These are phyloP conservation scores for Argyrosomus regius DNA, from an alignment of 2,797 vertebrate species.

Conservation along the genomic window DNA sequence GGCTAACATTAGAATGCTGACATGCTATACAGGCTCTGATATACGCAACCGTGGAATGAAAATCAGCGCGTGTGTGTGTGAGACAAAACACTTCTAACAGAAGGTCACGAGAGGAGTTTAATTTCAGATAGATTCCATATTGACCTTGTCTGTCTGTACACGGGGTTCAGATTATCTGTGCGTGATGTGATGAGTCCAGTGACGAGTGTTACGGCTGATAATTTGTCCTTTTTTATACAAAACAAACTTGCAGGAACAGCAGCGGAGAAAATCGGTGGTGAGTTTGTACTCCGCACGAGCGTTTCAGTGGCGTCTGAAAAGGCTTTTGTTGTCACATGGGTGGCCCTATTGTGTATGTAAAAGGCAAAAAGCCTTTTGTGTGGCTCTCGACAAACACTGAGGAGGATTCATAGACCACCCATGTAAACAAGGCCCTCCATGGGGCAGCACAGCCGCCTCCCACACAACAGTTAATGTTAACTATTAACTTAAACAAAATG, in stretches of 20 bases:
- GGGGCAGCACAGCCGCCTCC: background rate
- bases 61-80: background rate
- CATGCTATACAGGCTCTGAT: background rate
- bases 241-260: slow-evolving; percentile 21
- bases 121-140: background rate
- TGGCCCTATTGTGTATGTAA: slow-evolving; percentile 72
- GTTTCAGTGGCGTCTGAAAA: slow-evolving; percentile 70
- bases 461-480: slow-evolving; percentile 12
- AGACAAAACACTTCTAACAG: background rate
- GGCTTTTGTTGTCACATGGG: slow-evolving; percentile 79
- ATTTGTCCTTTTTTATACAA: slow-evolving; percentile 12
- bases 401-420: slow-evolving; percentile 69
- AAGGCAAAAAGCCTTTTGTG: slow-evolving; percentile 71
- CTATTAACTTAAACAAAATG: slow-evolving; percentile 12
- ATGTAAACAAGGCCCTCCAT: slow-evolving; percentile 52
- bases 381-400: slow-evolving; percentile 62
- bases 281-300: slow-evolving; percentile 33
- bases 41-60: background rate
- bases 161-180: background rate
- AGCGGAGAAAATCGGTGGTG: slow-evolving; percentile 39
- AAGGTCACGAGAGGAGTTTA: background rate
- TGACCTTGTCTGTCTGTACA: background rate
- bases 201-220: background rate
- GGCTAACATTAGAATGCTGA: slow-evolving; percentile 13
- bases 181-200: background rate